Percentiles rank a stretch among this genome's conserved stretches.
Conservation (phyloP, 37 sponge, comb jelly and placozoan genomes). For the Haliclona indistincta region DNA sequence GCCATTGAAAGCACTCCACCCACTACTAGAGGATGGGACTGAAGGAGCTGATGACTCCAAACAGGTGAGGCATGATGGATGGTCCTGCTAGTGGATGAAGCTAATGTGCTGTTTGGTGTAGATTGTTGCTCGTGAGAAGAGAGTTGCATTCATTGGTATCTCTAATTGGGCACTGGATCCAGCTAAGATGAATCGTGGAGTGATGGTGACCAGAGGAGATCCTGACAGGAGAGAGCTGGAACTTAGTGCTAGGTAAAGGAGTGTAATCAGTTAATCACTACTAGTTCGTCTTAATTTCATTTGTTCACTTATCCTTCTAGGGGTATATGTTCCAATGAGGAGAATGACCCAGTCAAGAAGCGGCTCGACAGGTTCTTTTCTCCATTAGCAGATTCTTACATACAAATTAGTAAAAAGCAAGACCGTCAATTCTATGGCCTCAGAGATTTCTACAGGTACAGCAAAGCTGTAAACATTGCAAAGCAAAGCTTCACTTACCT, state of each 20-base stretch:
- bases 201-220: slow-evolving; percentile 87
- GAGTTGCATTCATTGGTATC: slow-evolving; percentile 95
- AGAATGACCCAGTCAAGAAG: slow-evolving; percentile 34
- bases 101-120: neutral
- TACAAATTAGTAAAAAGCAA: slow-evolving; percentile 24
- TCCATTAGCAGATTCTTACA: slow-evolving; percentile 73
- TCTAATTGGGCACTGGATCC: slow-evolving; percentile 99
- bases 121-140: slow-evolving; percentile 51
- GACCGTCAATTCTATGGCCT: slow-evolving; percentile 73
- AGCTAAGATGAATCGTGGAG: slow-evolving; percentile 98
- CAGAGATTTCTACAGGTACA: slow-evolving; percentile 95
- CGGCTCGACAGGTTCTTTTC: slow-evolving; percentile 40
- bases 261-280: neutral
- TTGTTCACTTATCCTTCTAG: neutral
- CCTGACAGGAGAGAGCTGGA: slow-evolving; percentile 72
- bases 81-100: neutral
- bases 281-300: neutral
- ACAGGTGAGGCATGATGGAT: slow-evolving; percentile 10
- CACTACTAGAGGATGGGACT: slow-evolving; percentile 86
- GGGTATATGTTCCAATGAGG: slow-evolving; percentile 66
- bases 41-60: slow-evolving; percentile 55
- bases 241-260: slow-evolving; percentile 72
- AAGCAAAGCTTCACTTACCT: too few relatives aligned
- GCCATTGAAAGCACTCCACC: slow-evolving; percentile 89
- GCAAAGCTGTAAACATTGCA: too few relatives aligned